Conservation (phyloP, 2,888 invertebrate genomes). For the Serrognathus titanus region DNA sequence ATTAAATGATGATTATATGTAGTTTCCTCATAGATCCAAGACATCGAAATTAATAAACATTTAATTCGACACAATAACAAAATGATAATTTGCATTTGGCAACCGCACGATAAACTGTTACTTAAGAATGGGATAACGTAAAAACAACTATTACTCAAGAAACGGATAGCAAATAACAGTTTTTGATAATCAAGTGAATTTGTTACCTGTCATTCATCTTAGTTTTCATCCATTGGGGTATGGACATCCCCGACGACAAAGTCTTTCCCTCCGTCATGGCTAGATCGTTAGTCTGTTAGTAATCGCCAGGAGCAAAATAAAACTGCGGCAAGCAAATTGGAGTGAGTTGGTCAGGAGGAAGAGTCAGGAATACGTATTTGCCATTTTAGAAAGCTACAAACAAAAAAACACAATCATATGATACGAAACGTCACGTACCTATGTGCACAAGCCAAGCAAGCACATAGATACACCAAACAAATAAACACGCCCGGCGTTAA, state of each 20-base stretch:
- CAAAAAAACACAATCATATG: slow-evolving; percentile 15
- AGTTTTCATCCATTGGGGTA: slow-evolving; percentile 74
- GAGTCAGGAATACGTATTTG: not conserved
- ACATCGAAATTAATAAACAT: too few relatives aligned
- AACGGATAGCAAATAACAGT: too few relatives aligned
- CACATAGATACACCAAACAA: not conserved
- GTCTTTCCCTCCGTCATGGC: slow-evolving; percentile 52
- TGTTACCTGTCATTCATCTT: slow-evolving; percentile 56
- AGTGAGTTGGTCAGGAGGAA: not conserved
- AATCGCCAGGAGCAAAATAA: not conserved
- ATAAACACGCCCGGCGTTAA: not conserved
- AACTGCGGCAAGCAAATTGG: not conserved
- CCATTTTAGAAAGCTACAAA: slow-evolving; percentile 7
- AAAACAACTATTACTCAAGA: too few relatives aligned
- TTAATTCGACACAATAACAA: too few relatives aligned
- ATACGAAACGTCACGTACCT: not conserved
- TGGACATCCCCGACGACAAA: slow-evolving; percentile 59
- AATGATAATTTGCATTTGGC: too few relatives aligned
- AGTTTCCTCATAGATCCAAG: too few relatives aligned
- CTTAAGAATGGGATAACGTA: too few relatives aligned
- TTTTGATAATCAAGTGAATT: too few relatives aligned
- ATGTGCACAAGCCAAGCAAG: not conserved
- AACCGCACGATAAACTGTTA: too few relatives aligned
- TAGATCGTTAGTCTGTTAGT: slow-evolving; percentile 1
- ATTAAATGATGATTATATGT: too few relatives aligned